Percentiles rank a stretch among this genome's conserved stretches.
phyloP scores from a whole-genome alignment of 2,113 vertebrate species.

The Catharus fuscescens region DNA sequence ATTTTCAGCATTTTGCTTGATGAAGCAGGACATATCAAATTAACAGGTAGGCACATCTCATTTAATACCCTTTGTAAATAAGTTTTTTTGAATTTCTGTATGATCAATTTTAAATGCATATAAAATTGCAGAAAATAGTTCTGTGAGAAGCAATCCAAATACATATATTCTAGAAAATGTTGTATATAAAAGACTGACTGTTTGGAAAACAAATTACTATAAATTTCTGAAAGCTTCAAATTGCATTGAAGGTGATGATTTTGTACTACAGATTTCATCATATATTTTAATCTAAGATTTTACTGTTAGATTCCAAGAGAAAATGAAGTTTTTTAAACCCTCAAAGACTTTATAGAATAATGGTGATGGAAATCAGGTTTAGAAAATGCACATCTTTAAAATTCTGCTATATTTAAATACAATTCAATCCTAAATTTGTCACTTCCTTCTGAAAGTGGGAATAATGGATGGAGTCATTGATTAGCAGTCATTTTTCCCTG shows the following conservation, averaged over 20 bases:
- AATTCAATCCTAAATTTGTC: not conserved
- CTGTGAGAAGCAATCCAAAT: not conserved
- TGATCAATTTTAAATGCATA: not conserved
- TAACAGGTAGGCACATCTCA: constrained; percentile 88
- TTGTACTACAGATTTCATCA: not conserved
- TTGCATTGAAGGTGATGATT: not conserved
- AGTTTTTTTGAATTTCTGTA: not conserved
- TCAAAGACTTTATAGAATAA: not conserved
- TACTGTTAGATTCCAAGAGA: not conserved
- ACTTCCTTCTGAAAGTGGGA: not conserved
- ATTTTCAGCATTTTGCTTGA: constrained; percentile 99
- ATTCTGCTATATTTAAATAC: not conserved
- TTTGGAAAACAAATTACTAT: not conserved
- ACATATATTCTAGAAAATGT: accelerated
- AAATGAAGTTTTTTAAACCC: not conserved
- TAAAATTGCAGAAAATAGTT: not conserved
- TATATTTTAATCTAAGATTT: not conserved
- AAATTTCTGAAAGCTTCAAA: not conserved
- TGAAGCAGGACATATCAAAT: constrained; percentile 99
- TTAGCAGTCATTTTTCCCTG: not conserved
- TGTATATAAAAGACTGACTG: not conserved
- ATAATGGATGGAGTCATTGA: not conserved
- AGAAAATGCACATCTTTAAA: not conserved
- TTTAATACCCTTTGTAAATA: not conserved
- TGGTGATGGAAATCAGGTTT: not conserved